Evolutionary conservation across 2,113 vertebrate genomes (phyloP).

Genomic region (Hippocampus guttulatus): DNA sequence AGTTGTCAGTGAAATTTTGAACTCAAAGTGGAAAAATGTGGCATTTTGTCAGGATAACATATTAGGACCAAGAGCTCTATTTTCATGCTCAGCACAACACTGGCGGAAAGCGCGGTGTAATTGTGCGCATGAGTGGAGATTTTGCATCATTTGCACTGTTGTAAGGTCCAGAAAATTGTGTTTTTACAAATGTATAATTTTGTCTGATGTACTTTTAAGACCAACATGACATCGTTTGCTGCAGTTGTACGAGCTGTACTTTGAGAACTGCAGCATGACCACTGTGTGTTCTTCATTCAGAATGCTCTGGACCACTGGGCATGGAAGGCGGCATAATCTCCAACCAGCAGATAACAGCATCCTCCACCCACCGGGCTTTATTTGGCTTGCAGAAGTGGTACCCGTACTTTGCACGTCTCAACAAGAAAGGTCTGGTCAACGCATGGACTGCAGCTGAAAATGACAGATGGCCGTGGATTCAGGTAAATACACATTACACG

Average conservation of each 20-base stretch:
- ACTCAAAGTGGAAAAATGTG: neutral
- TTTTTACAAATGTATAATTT: neutral
- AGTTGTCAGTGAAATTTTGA: neutral
- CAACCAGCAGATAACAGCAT: conserved; percentile 97
- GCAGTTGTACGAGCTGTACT: conserved; percentile 8
- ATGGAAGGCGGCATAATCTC: conserved; percentile 98
- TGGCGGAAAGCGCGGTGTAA: no score
- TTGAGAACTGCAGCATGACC: conserved; percentile 6
- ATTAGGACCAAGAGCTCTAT: no score
- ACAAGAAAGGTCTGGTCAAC: conserved; percentile 98
- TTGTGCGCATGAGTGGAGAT: no score
- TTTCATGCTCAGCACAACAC: no score
- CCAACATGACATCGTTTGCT: neutral
- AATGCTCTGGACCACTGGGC: conserved; percentile 92
- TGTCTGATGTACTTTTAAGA: neutral
- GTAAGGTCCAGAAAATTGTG: neutral
- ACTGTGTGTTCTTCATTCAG: conserved; percentile 60
- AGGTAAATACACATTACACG: conserved; percentile 79
- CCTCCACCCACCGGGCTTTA: conserved; percentile 93
- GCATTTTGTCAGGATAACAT: no score
- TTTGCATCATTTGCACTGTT: no score
- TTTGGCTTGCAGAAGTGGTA: conserved; percentile 99
- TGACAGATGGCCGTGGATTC: conserved; percentile 99
- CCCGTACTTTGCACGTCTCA: conserved; percentile 94
- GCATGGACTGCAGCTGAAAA: conserved; percentile 99